Conservation (phyloP, 2,888 invertebrate species). For the Ctenicera cuprea region DNA sequence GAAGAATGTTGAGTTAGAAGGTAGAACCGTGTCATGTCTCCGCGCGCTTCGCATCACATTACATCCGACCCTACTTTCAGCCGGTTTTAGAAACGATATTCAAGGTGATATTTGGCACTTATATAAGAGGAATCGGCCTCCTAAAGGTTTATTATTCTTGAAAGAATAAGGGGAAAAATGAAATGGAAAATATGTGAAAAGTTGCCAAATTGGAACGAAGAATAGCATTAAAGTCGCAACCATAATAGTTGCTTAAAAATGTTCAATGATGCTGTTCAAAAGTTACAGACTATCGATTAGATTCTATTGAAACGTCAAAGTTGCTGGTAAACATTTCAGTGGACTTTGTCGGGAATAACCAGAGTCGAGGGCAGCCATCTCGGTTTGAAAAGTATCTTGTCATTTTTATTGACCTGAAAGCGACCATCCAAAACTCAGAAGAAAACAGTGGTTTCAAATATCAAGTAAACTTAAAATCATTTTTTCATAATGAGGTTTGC, state of each 20-base stretch:
- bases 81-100: slow-evolving; percentile 29
- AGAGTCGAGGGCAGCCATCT: too few species aligned
- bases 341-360: too few species aligned
- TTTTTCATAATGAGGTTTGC: too few species aligned
- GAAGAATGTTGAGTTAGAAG: slow-evolving; percentile 46
- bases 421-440: too few species aligned
- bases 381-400: too few species aligned
- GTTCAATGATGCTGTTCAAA: too few species aligned
- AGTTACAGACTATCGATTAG: too few species aligned
- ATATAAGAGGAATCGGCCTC: slow-evolving; percentile 14
- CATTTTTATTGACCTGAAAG: too few species aligned
- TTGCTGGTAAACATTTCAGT: too few species aligned
- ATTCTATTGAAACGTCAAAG: too few species aligned
- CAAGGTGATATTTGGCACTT: slow-evolving; percentile 24
- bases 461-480: too few species aligned
- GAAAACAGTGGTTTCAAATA: too few species aligned
- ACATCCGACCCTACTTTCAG: slow-evolving; percentile 37
- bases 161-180: slow-evolving; percentile 3
- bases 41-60: slow-evolving; percentile 34
- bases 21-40: slow-evolving; percentile 36
- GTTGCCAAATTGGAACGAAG: background rate
- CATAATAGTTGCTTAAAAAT: background rate
- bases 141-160: slow-evolving; percentile 21
- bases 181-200: background rate
- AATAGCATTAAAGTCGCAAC: background rate